Conservation (phyloP, 2,888 invertebrate genomes). For the Matsumyia berberina region DNA sequence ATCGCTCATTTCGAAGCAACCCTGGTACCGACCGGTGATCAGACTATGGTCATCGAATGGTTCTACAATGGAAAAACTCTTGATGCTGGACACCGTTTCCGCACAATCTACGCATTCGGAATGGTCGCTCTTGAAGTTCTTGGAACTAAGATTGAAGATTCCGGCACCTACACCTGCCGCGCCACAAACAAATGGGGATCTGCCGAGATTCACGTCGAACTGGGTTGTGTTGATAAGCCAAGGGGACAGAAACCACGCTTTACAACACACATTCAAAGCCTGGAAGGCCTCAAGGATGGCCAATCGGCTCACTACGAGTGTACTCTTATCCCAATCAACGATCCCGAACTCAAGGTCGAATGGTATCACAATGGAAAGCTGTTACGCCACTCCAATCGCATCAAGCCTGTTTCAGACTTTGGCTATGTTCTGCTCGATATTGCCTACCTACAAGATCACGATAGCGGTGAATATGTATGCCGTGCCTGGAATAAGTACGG, state of each 20-base stretch:
- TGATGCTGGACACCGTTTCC: constrained; percentile 94
- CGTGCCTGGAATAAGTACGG: constrained; percentile 96
- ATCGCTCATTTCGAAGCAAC: constrained; percentile 99
- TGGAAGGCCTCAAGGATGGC: constrained; percentile 94
- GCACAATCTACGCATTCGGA: constrained; percentile 98
- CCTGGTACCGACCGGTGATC: constrained; percentile 96
- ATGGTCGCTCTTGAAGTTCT: constrained; percentile 98
- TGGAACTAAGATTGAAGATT: constrained; percentile 96
- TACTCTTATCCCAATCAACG: constrained; percentile 96
- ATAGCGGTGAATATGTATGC: constrained; percentile 97
- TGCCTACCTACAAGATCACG: constrained; percentile 96
- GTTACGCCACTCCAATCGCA: constrained; percentile 93
- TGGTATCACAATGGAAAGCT: constrained; percentile 98
- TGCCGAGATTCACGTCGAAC: constrained; percentile 92
- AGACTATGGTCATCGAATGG: constrained; percentile 97
- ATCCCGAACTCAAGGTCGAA: constrained; percentile 96
- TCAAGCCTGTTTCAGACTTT: constrained; percentile 97
- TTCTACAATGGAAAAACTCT: constrained; percentile 96
- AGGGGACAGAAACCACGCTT: constrained; percentile 95
- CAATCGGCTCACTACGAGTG: constrained; percentile 98
- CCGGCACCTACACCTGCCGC: constrained; percentile 94
- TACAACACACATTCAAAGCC: constrained; percentile 93
- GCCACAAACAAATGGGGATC: constrained; percentile 95
- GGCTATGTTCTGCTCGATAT: constrained; percentile 97
- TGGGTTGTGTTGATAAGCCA: constrained; percentile 93